These are phyloP conservation scores for Balanococcus diminutus DNA, from an alignment of 2,888 invertebrate genomes.

Conservation along the genomic window DNA sequence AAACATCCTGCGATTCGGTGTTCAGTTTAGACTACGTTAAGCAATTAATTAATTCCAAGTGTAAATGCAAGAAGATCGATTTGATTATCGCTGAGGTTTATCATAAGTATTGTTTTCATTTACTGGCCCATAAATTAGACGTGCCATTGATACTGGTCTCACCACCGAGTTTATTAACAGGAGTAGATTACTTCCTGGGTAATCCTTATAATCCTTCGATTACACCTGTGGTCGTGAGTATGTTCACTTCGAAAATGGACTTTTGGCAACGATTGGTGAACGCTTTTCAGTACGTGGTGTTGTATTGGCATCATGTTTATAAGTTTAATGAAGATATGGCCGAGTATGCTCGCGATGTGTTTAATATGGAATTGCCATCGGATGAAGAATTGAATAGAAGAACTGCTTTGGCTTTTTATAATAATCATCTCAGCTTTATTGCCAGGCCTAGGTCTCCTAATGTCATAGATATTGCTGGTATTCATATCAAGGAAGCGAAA, in stretches of 20 bases:
- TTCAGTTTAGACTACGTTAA: neutral
- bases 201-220: neutral
- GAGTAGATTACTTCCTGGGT: neutral
- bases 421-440: conserved; percentile 64
- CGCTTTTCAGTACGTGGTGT: neutral
- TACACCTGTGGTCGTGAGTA: neutral
- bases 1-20: conserved; percentile 57
- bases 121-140: neutral
- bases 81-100: conserved; percentile 6
- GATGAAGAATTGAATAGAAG: conserved; percentile 58
- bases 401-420: conserved; percentile 63
- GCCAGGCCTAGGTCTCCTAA: conserved; percentile 66
- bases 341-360: neutral
- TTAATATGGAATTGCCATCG: conserved; percentile 52
- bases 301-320: neutral
- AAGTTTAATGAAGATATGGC: neutral
- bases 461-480: conserved; percentile 67
- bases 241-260: neutral
- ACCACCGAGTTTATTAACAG: neutral
- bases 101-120: neutral
- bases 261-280: conserved; percentile 2
- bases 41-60: neutral
- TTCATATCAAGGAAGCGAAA: conserved; percentile 61
- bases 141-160: neutral
- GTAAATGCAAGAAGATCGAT: neutral